Percentiles rank a stretch among this genome's conserved stretches.
Conservation (phyloP, 2,113 vertebrate species). For the Acrocephalus arundinaceus region DNA sequence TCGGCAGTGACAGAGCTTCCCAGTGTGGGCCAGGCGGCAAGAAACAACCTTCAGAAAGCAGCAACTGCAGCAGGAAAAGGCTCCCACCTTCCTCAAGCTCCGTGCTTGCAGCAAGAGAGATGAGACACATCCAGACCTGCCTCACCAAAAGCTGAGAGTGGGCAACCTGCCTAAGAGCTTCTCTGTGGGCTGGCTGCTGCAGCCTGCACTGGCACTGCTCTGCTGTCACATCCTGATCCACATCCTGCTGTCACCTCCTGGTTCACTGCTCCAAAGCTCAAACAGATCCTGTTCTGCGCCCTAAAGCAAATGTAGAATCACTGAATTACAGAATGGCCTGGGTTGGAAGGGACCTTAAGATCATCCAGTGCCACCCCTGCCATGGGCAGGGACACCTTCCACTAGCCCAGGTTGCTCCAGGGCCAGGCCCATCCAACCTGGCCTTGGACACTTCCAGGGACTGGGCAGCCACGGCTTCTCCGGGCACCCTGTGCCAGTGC, state of each 20-base stretch:
- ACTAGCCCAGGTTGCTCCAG: accelerated
- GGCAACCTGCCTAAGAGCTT: not conserved
- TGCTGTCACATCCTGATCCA: not conserved
- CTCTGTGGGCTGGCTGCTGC: not conserved
- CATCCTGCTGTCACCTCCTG: not conserved
- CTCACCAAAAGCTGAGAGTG: not conserved
- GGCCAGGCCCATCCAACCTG: accelerated
- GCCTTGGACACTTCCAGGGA: not conserved
- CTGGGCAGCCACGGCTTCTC: not conserved
- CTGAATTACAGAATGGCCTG: not conserved
- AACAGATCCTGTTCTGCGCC: not conserved
- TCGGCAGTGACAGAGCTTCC: not conserved
- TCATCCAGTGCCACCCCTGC: accelerated
- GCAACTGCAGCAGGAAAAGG: not conserved
- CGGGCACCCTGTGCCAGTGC: not conserved
- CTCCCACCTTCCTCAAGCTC: not conserved
- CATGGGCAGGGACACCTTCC: not conserved
- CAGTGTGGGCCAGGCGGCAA: not conserved
- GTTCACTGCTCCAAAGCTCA: not conserved
- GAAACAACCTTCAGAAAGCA: not conserved
- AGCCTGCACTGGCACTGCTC: not conserved
- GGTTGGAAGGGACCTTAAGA: not conserved
- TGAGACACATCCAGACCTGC: not conserved
- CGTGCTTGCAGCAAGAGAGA: not conserved
- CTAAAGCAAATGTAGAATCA: not conserved